Base-by-base conservation (phyloP, 2,888 invertebrate genomes). In the Dicycla oo region DNA sequence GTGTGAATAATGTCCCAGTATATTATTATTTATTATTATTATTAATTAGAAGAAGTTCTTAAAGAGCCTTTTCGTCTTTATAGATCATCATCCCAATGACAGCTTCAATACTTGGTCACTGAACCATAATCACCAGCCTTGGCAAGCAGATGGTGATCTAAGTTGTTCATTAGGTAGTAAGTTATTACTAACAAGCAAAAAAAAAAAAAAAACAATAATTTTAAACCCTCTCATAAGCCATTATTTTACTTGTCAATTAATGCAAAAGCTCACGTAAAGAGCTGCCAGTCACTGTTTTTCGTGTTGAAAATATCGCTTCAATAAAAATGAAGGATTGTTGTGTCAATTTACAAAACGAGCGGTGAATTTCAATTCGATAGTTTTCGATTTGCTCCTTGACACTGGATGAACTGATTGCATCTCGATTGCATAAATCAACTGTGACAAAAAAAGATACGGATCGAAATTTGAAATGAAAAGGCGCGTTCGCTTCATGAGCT, bases 381-480 rank as follows among this genome's bases (percentile, higher is more conserved):
- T 71, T 69, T 73, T 69, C 69, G 40, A 77, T 73, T 74, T 49
- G 23, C 73, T 75, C 62, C 45, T 75, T 66, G 73, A 81, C 54
- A 64, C 40, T 75, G 26, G 49, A 67, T 63, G 40, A n/a, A 47
- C 43, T 57, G 49, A 79, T 72, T 73, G 81, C 69, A 77, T 64
- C 26, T 64, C 60, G 23, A 75, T 70, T 75, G 81, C 64, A 77
- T 83, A 69, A 78, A 75, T 85, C 73, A 79, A 47, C 63, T 62
- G 63, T 56, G 54, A 49, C 40, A 64, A 80, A 81, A 81, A 71
- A 26, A 26, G 4, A 45, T 15, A 23, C 34, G 18, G 26, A 68
- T 78, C 69, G 18, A 72, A 69, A 73, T 81, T 73, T 30, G n/a
- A 78, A 82, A 74, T 54, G n/a, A 68, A 78, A 75, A 62, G 67